Conservation (phyloP, 2,797 vertebrate genomes). For the Pangasius krempfi region DNA sequence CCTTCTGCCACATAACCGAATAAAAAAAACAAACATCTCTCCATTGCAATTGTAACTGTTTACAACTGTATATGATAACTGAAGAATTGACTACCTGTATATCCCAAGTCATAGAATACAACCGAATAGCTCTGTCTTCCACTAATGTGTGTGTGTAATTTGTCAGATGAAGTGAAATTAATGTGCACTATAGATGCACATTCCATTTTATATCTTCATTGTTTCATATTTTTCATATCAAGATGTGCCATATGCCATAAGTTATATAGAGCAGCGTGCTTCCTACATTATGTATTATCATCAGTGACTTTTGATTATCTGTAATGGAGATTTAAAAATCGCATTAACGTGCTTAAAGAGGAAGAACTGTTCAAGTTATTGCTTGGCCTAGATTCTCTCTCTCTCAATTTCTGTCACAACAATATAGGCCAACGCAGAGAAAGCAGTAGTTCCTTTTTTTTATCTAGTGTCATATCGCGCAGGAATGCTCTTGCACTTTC, state of each 20-base stretch:
- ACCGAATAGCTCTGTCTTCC: neutral
- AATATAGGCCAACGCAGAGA: slow-evolving; percentile 8
- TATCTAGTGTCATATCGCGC: neutral
- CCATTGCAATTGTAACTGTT: neutral
- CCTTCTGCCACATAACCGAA: neutral
- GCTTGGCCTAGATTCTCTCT: slow-evolving; percentile 17
- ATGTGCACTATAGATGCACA: neutral
- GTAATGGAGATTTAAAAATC: neutral
- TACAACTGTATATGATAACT: neutral
- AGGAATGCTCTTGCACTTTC: neutral
- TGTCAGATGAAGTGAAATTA: neutral
- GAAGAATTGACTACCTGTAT: neutral
- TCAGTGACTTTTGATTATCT: neutral
- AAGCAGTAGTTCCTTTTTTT: slow-evolving; percentile 18
- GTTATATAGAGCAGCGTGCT: neutral
- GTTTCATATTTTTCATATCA: neutral
- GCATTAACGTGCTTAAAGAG: slow-evolving; percentile 16
- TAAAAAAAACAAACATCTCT: neutral
- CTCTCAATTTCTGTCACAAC: slow-evolving; percentile 10
- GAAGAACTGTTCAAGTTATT: slow-evolving; percentile 5
- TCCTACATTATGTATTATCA: neutral
- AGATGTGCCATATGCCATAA: neutral
- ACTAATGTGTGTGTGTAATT: neutral
- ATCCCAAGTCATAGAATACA: neutral
- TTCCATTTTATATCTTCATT: neutral